These are phyloP conservation scores for Artemia sinica DNA, from an alignment of 2,888 invertebrate species.

Conservation along the genomic window DNA sequence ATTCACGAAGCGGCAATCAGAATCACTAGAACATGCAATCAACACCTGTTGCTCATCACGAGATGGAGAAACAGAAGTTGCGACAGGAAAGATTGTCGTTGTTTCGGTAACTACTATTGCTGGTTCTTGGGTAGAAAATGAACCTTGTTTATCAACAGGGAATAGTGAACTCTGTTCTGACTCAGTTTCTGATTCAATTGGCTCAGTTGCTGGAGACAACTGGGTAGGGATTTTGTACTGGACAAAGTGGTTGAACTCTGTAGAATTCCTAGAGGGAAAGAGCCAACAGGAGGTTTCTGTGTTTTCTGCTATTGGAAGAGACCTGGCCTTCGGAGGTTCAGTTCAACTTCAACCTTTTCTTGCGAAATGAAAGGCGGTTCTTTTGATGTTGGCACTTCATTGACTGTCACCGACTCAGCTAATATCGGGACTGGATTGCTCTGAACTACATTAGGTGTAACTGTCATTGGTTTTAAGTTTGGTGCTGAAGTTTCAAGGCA, in stretches of 20 bases:
- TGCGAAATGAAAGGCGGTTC: no score
- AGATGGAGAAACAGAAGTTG: not conserved
- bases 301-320: not conserved
- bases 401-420: not conserved
- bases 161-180: not conserved
- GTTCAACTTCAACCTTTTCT: not conserved
- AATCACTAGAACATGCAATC: slow-evolving; percentile 58
- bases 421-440: no score
- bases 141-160: not conserved
- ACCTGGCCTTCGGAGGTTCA: not conserved
- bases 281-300: not conserved
- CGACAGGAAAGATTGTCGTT: no score
- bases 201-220: not conserved
- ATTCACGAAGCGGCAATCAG: slow-evolving; percentile 68
- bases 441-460: not conserved
- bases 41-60: not conserved
- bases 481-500: not conserved
- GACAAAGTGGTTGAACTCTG: not conserved
- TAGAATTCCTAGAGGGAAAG: not conserved
- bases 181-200: not conserved
- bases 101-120: not conserved
- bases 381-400: no score
- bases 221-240: not conserved
- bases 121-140: not conserved
- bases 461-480: not conserved